phyloP scores from a whole-genome alignment of 37 sponge, comb jelly and placozoan species.

The Crambe crambe region DNA sequence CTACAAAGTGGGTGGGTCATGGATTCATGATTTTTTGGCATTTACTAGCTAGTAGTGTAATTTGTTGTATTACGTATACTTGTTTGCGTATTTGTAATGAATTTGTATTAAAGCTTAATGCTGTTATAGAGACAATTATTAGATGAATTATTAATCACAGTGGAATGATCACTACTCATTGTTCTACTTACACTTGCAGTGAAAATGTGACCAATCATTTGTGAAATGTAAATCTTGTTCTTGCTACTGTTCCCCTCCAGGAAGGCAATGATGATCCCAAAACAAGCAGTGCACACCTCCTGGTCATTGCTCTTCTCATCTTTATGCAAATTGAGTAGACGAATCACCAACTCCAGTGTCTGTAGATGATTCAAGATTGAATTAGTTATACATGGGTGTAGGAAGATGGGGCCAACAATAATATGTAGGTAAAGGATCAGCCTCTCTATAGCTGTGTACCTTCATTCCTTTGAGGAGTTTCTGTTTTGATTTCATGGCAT shows the following conservation, averaged over 20 bases:
- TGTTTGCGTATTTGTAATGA: too few relatives aligned
- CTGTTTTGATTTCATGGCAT: background rate
- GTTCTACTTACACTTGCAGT: background rate
- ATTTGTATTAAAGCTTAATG: too few relatives aligned
- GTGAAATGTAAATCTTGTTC: conserved; percentile 76
- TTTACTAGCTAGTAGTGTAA: too few relatives aligned
- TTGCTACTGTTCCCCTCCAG: conserved; percentile 65
- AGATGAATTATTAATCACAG: too few relatives aligned
- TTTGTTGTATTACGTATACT: too few relatives aligned
- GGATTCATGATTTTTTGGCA: too few relatives aligned
- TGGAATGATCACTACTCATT: too few relatives aligned
- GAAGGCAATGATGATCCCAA: conserved; percentile 39
- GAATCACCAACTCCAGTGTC: background rate
- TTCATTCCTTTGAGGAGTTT: background rate
- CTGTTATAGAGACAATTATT: too few relatives aligned
- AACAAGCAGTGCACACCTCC: conserved; percentile 60
- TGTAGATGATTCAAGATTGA: background rate
- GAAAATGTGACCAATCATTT: conserved; percentile 58
- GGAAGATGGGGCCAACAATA: too few relatives aligned
- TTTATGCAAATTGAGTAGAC: background rate
- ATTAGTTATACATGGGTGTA: too few relatives aligned
- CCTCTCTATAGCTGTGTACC: too few relatives aligned
- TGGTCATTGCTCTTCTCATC: background rate
- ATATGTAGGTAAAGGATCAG: too few relatives aligned
- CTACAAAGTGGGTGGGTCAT: background rate